Base-by-base conservation (phyloP, 2,113 vertebrate genomes). In the Microcebus griseorufus region DNA sequence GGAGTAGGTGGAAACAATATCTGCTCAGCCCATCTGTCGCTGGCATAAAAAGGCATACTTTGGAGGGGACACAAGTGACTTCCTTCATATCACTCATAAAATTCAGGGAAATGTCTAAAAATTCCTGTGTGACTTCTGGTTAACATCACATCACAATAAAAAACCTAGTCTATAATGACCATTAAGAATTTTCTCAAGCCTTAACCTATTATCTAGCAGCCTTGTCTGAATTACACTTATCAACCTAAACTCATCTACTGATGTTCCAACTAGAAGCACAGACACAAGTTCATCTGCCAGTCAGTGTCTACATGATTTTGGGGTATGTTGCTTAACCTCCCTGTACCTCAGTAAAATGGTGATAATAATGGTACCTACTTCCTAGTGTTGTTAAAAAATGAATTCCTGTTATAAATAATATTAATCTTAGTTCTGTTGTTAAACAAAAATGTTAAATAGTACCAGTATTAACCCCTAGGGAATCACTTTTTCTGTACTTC, bases 401-500 rank as follows among this genome's bases (percentile, higher is more conserved):
- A 94, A 8, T 76, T 9, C 53, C 78, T 13, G 53, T 32, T 60
- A 85, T n/a, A 89, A 85, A 55, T 72, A 80, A 72, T 81, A 29
- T 53, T 58, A 64, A 64, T 62, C 17, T 29, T 70, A 89, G 65
- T 80, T 90, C 55, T 67, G 13, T 90, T 48, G 58, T 78, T 81
- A 96, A 86, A 58, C 90, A 73, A 81, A 90, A 96, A 87, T 65
- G 45, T 37, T 67, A 45, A 95, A 55, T 25, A 75, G 17, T 70
- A 80, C 53, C 48, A 39, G 48, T 27, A 67, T 4, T 67, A 25
- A 90, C n/a, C 5, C 13, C 29, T 53, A n/a, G 11, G 42, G 23
- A 92, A 87, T 58, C 65, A 48, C 48, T 86, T 51, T 58, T 42
- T 37, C 72, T 70, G 62, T 85, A 70, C 13, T 70, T 67, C 70